Evolutionary conservation across 2,888 invertebrate genomes (phyloP).

Genomic region (Allacma fusca): DNA sequence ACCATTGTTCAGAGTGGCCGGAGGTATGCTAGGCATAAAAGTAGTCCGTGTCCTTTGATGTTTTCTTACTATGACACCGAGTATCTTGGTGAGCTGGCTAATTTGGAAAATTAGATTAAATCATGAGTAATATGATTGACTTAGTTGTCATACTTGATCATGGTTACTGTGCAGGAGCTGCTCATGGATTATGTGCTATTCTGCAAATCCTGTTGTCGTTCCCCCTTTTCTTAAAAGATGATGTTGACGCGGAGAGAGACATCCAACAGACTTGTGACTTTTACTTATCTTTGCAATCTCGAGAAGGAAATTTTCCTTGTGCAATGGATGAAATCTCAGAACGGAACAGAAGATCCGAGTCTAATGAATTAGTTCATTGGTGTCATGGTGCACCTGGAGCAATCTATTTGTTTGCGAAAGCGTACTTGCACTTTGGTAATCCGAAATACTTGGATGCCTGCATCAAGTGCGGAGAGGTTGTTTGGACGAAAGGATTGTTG

Average conservation of each 20-base stretch:
- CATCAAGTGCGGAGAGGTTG: slow-evolving; percentile 74
- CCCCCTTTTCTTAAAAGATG: slow-evolving; percentile 69
- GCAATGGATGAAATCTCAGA: slow-evolving; percentile 74
- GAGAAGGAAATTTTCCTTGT: slow-evolving; percentile 78
- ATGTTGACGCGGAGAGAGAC: slow-evolving; percentile 69
- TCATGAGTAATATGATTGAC: background rate
- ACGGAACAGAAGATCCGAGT: slow-evolving; percentile 57
- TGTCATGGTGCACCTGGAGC: slow-evolving; percentile 67
- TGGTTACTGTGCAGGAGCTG: slow-evolving; percentile 67
- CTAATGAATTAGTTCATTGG: slow-evolving; percentile 81
- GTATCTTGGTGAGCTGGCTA: slow-evolving; percentile 72
- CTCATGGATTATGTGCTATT: slow-evolving; percentile 73
- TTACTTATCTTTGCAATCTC: slow-evolving; percentile 73
- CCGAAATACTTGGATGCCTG: slow-evolving; percentile 76
- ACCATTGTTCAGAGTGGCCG: slow-evolving; percentile 77
- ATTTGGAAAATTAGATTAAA: background rate
- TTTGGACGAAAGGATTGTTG: slow-evolving; percentile 84
- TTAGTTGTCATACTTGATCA: no score
- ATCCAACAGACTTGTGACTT: slow-evolving; percentile 75
- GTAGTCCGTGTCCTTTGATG: slow-evolving; percentile 77
- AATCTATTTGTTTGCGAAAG: slow-evolving; percentile 81
- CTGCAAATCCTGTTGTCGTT: slow-evolving; percentile 73
- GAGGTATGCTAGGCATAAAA: slow-evolving; percentile 71
- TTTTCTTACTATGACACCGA: slow-evolving; percentile 78
- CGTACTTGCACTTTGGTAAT: slow-evolving; percentile 78